A percentile compares a stretch with the other conserved stretches of the same genome.
phyloP scores from a whole-genome alignment of 2,797 vertebrate species.

The Choloepus didactylus region DNA sequence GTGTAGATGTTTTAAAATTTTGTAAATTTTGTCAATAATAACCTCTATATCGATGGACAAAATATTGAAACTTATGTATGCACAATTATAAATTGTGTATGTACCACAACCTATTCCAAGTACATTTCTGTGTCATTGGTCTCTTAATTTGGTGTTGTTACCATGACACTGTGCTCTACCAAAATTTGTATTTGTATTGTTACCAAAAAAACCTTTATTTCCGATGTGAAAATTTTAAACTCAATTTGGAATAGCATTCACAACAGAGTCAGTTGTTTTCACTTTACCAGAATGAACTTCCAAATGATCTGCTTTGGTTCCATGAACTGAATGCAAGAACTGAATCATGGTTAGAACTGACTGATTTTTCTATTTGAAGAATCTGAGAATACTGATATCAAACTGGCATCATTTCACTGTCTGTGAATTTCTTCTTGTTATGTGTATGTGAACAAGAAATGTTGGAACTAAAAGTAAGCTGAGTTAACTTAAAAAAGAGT shows the following conservation, averaged over 20 bases:
- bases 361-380: background rate
- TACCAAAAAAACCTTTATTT: background rate
- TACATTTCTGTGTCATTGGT: background rate
- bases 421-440: background rate
- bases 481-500: background rate
- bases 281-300: background rate
- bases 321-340: background rate
- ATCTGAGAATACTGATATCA: background rate
- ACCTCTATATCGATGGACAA: background rate
- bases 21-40: background rate
- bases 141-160: background rate
- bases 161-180: background rate
- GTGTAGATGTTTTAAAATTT: background rate
- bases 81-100: too few species aligned
- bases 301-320: background rate
- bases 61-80: background rate
- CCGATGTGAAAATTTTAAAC: background rate
- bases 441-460: background rate
- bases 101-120: background rate
- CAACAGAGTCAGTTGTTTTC: background rate
- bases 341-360: background rate
- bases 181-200: background rate
- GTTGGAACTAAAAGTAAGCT: background rate
- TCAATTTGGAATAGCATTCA: background rate
- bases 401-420: fast-evolving